Conservation (phyloP, 2,888 invertebrate genomes). For the Chrysolina americana region DNA sequence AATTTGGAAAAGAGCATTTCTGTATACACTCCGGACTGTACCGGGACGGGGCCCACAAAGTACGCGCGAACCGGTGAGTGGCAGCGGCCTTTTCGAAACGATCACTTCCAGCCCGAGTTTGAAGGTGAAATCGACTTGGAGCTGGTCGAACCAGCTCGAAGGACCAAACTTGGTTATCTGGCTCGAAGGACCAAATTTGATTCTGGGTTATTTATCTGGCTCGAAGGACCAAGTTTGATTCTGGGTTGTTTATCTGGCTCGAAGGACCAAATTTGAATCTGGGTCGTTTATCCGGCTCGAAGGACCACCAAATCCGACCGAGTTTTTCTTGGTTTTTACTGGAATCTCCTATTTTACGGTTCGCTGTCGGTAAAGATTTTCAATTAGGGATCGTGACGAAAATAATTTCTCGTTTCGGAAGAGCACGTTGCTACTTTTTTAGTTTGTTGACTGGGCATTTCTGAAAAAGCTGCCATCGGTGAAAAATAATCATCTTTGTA, state of each 20-base stretch:
- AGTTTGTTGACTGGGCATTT: constrained; percentile 45
- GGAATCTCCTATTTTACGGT: too few relatives aligned
- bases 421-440: constrained; percentile 22
- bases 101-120: not conserved
- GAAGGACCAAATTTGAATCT: not conserved
- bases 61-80: constrained; percentile 3
- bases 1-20: constrained; percentile 89
- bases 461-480: constrained; percentile 45
- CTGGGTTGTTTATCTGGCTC: not conserved
- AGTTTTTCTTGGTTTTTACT: too few relatives aligned
- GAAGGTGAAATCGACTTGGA: not conserved
- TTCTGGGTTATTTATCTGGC: not conserved
- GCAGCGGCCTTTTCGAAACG: constrained; percentile 22
- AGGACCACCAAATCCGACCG: too few relatives aligned
- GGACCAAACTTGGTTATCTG: not conserved
- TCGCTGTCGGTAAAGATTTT: too few relatives aligned
- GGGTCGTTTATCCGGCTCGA: not conserved
- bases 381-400: not conserved
- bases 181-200: constrained; percentile 11
- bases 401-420: constrained; percentile 22
- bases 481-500: constrained; percentile 37
- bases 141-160: not conserved
- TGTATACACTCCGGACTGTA: constrained; percentile 85
- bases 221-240: not conserved
- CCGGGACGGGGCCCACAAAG: constrained; percentile 37